Conservation (phyloP, 2,797 vertebrate genomes). For the Enteromius fasciolatus region DNA sequence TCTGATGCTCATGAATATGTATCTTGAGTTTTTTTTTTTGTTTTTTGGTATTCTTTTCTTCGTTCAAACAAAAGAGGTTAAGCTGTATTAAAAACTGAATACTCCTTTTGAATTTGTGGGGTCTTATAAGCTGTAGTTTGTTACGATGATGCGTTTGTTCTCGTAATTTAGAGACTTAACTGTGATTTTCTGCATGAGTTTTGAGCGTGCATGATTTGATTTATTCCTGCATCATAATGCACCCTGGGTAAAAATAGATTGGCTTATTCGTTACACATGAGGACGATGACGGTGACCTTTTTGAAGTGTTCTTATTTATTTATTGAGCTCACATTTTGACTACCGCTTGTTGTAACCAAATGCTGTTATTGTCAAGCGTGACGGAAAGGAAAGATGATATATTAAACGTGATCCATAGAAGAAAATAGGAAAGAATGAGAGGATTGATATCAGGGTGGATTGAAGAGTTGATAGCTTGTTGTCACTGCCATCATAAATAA, state of each 20-base stretch:
- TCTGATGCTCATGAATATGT: conserved; percentile 11
- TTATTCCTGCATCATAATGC: conserved; percentile 36
- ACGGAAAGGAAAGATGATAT: background rate
- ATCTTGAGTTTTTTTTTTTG: background rate
- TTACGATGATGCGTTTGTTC: background rate
- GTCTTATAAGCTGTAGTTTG: background rate
- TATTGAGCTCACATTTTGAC: background rate
- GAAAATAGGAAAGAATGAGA: background rate
- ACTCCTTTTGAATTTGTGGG: background rate
- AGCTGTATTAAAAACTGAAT: background rate
- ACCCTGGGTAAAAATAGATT: conserved; percentile 49
- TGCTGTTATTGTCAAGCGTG: conserved; percentile 6
- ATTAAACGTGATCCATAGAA: background rate
- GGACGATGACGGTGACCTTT: conserved; percentile 25
- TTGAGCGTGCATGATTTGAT: conserved; percentile 51
- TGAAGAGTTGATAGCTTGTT: background rate
- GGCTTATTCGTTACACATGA: conserved; percentile 27
- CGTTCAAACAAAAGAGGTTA: background rate
- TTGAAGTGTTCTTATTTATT: conserved; percentile 7
- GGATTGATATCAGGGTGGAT: background rate
- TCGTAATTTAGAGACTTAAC: background rate
- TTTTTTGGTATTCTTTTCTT: background rate
- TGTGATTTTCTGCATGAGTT: conserved; percentile 30
- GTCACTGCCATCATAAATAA: background rate
- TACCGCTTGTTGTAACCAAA: background rate